phyloP scores from a whole-genome alignment of 2,113 vertebrate genomes.

The Melanerpes aurifrons region DNA sequence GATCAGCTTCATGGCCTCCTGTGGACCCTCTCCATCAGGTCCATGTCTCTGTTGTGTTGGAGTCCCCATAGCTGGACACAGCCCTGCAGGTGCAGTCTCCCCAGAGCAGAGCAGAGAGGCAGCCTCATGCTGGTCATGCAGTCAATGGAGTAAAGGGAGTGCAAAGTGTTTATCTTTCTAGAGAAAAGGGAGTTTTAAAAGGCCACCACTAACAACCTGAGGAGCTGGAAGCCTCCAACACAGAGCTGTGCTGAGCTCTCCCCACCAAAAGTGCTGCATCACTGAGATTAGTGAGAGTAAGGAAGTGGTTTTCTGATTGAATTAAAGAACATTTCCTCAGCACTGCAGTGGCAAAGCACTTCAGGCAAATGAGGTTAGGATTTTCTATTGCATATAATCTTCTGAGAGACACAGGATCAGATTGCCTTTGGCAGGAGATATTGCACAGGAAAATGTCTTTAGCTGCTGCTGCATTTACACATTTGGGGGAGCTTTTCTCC shows the following conservation, averaged over 20 bases:
- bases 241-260: neutral
- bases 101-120: too few relatives aligned
- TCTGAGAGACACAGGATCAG: neutral
- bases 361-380: neutral
- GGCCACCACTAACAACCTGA: neutral
- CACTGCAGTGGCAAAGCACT: slow-evolving; percentile 1
- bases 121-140: too few relatives aligned
- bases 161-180: neutral
- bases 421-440: neutral
- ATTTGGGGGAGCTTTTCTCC: neutral
- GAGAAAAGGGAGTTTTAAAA: neutral
- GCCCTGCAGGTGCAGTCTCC: too few relatives aligned
- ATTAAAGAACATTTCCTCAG: slow-evolving; percentile 23
- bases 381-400: slow-evolving; percentile 10
- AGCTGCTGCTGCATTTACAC: neutral
- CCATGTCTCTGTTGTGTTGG: too few relatives aligned
- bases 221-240: neutral
- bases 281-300: neutral
- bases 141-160: neutral
- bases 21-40: too few relatives aligned
- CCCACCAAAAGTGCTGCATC: neutral
- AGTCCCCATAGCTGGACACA: too few relatives aligned
- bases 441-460: neutral
- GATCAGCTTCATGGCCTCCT: too few relatives aligned
- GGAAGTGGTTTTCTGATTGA: neutral